Base-by-base conservation (phyloP, 2,888 invertebrate species). In the Apamea sordens region DNA sequence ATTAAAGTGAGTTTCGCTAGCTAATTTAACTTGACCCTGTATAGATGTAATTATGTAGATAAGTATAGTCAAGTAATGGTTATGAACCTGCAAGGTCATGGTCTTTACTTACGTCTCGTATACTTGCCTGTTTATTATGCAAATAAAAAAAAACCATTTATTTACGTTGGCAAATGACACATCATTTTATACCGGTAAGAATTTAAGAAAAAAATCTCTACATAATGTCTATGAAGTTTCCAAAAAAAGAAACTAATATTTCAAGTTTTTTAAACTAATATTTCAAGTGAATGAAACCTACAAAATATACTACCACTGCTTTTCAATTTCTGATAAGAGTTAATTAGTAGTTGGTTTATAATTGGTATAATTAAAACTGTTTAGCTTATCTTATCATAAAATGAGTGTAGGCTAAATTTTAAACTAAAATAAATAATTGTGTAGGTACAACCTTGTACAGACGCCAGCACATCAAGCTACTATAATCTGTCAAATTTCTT, bases 61-160 rank as follows among this genome's bases (percentile, higher is more conserved):
- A 59, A n/a, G 0, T 28, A 63, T 63, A 63, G 21, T 36, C 36
- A 80, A 67, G 28, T 28, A 53, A 63, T 63, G 18, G 53, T 18
- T n/a, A 65, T 28, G 50, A 44, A 6, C 7, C 11, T 32, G n/a
- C 56, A 68, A 80, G 83, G 80, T 76, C 69, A 36, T n/a, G 28
- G n/a, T 64, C 21, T 15, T n/a, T n/a, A n/a, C n/a, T n/a, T n/a
- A n/a, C 41, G 41, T 59, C 32, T 18, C 10, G 41, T 2, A 63
- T 21, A 50, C 41, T 0, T 21, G 56, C 47, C 13, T 41, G 67
- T 64, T 76, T 76, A 53, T 8, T 13, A 56, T 28, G 21, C 41
- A 47, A 82, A 69, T 47, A 47, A 67, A 75, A 80, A 67, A 65
- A 28, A 8, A 1, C 10, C 15, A 47, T 41, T 65, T 32, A 61